Conservation (phyloP, 2,113 vertebrate species). For the Tautogolabrus adspersus region DNA sequence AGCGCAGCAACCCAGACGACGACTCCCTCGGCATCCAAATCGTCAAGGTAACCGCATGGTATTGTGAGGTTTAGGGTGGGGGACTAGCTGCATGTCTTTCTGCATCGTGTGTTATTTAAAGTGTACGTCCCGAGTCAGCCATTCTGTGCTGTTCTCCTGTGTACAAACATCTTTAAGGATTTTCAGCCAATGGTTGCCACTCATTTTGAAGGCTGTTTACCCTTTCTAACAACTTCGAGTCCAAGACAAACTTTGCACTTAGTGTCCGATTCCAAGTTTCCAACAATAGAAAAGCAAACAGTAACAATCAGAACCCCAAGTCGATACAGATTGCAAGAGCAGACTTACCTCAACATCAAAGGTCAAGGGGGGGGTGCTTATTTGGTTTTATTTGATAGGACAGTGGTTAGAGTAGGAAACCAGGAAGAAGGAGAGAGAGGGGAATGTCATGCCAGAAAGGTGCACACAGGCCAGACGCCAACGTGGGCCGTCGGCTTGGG, state of each 20-base stretch:
- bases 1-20: slow-evolving; percentile 98
- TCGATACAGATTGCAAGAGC: too few species aligned
- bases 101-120: background rate
- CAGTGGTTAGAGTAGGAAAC: too few species aligned
- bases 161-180: background rate
- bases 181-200: too few species aligned
- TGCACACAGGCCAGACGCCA: too few species aligned
- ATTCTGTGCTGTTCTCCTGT: fast-evolving
- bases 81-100: background rate
- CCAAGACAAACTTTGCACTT: background rate
- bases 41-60: slow-evolving; percentile 89
- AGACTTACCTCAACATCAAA: too few species aligned
- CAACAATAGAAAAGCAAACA: too few species aligned
- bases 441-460: too few species aligned
- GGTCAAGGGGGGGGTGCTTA: too few species aligned
- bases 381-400: too few species aligned
- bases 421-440: too few species aligned
- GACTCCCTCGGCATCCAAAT: slow-evolving; percentile 98
- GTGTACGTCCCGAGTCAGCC: background rate
- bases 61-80: background rate
- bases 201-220: background rate
- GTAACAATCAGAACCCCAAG: too few species aligned
- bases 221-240: background rate
- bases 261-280: background rate
- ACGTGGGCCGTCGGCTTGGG: too few species aligned